Evolutionary conservation across 2,888 invertebrate genomes (phyloP).

Genomic region (Synergus umbraculus): DNA sequence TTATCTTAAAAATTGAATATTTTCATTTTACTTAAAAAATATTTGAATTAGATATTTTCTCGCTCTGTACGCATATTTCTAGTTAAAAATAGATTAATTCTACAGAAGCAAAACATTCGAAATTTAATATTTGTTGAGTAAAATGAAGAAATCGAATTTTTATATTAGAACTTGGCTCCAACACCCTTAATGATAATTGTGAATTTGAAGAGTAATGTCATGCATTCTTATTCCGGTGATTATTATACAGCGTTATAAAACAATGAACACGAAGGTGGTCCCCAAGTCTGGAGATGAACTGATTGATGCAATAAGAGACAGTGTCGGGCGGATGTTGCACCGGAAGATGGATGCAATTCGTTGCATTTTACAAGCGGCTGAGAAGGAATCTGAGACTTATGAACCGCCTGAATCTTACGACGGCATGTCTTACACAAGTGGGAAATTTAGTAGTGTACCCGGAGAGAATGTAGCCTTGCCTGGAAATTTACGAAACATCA

Average conservation of each 20-base stretch:
- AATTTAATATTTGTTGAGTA: too few relatives aligned
- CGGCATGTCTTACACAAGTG: conserved; percentile 85
- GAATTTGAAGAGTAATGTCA: too few relatives aligned
- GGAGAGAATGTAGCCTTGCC: conserved; percentile 62
- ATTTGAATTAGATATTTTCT: too few relatives aligned
- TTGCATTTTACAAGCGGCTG: conserved; percentile 89
- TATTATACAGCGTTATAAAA: conserved; percentile 84
- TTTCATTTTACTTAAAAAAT: too few relatives aligned
- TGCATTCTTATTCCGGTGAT: too few relatives aligned
- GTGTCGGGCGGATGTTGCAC: conserved; percentile 90
- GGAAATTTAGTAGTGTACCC: conserved; percentile 85
- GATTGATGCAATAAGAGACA: conserved; percentile 87
- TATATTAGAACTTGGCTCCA: too few relatives aligned
- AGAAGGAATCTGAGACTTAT: conserved; percentile 82
- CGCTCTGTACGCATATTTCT: too few relatives aligned
- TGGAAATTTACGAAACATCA: conserved; percentile 42
- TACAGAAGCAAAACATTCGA: too few relatives aligned
- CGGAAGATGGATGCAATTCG: conserved; percentile 94
- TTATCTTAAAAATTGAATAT: too few relatives aligned
- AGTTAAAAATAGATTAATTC: too few relatives aligned
- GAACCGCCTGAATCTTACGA: conserved; percentile 70
- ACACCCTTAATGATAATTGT: too few relatives aligned
- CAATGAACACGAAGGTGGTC: conserved; percentile 88
- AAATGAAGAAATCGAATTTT: too few relatives aligned
- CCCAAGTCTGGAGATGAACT: conserved; percentile 88